Percentiles rank a stretch among this genome's conserved stretches.
phyloP scores from a whole-genome alignment of 2,797 vertebrate genomes.

The Picus viridis region DNA sequence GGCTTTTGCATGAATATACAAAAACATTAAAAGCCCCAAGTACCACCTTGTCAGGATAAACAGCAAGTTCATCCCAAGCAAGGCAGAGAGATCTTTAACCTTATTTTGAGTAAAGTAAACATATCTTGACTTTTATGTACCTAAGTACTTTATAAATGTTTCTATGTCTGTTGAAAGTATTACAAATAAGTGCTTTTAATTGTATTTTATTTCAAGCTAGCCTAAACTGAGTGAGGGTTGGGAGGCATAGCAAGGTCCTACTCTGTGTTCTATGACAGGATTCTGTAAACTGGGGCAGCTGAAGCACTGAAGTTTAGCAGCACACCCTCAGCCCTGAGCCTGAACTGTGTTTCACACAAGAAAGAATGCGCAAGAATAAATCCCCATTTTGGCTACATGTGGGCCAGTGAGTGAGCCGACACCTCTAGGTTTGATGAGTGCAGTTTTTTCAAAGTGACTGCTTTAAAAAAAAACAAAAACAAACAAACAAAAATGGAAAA shows the following conservation, averaged over 20 bases:
- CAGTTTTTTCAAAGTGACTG: not conserved
- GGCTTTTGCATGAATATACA: not conserved
- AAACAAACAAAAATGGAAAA: no score
- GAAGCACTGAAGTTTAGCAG: not conserved
- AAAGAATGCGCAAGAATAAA: not conserved
- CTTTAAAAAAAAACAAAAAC: not conserved
- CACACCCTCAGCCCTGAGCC: not conserved
- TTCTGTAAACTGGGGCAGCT: not conserved
- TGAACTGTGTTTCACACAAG: not conserved
- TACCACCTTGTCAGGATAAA: not conserved
- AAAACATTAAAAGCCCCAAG: not conserved
- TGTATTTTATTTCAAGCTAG: not conserved
- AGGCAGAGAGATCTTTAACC: not conserved
- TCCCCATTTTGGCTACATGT: not conserved
- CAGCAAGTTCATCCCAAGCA: not conserved
- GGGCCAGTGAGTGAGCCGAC: fast-evolving
- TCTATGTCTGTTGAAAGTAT: fast-evolving
- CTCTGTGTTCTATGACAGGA: not conserved
- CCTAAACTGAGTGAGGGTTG: not conserved
- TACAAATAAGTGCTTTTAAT: not conserved
- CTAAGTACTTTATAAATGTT: not conserved
- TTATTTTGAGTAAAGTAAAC: not conserved
- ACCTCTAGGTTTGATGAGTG: not conserved
- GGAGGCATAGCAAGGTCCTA: not conserved
- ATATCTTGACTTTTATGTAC: not conserved